Conservation (phyloP, 1,140 invertebrate species). For the Eupristina koningsbergeri region DNA sequence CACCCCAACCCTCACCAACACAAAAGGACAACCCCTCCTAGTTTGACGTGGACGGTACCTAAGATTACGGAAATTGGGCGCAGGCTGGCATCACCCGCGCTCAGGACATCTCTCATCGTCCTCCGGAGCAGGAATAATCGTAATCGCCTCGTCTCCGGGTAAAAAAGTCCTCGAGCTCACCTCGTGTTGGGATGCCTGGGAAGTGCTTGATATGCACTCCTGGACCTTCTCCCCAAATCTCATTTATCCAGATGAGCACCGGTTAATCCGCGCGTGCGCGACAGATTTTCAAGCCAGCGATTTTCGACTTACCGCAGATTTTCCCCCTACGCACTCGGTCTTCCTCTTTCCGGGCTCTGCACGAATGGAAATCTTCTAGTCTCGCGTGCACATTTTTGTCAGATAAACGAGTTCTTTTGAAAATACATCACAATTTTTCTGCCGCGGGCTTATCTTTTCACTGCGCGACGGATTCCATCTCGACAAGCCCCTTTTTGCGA, state of each 20-base stretch:
- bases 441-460: neutral
- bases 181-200: constrained; percentile 30
- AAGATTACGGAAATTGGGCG: too few relatives aligned
- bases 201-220: constrained; percentile 24
- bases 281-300: neutral
- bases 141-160: constrained; percentile 35
- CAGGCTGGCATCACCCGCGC: too few relatives aligned
- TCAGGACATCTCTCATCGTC: neutral
- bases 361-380: too few relatives aligned
- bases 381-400: neutral
- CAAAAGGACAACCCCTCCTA: too few relatives aligned
- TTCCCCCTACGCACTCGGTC: neutral
- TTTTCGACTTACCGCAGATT: neutral
- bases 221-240: neutral
- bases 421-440: too few relatives aligned
- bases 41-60: neutral
- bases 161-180: constrained; percentile 27
- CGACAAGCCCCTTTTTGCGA: too few relatives aligned
- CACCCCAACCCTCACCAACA: neutral
- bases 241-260: constrained; percentile 4
- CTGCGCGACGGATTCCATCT: too few relatives aligned
- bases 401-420: neutral
- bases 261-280: constrained; percentile 12
- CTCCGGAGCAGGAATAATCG: neutral
- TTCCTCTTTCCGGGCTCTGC: too few relatives aligned